Base-by-base conservation (phyloP, 2,797 vertebrate genomes). In the Bradypodion pumilum region DNA sequence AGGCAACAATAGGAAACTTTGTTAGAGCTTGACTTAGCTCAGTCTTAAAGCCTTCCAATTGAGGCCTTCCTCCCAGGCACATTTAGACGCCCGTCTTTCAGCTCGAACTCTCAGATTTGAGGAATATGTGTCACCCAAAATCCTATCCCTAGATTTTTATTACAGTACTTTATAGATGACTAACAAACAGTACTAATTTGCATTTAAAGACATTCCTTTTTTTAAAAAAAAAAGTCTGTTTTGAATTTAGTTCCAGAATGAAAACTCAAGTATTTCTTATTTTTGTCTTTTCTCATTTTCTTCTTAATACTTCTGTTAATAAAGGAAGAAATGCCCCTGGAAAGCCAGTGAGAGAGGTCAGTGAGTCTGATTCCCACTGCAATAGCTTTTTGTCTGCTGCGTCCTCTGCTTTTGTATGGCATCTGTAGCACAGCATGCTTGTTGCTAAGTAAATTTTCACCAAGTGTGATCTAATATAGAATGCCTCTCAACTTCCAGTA, bases 261-360 rank as follows among this genome's bases (percentile, higher is more conserved):
- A 40, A 85, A 86, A 83, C 46, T 35, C 27, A 83, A 88, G 9
- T 85, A 59, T 88, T 59, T 89, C 46, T 87, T 88, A 49, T 88
- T 93, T 73, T 69, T 76, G 5, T 93, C 74, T 94, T 86, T 60
- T 60, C 80, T 60, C 40, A 81, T 93, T 87, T 89, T 74, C 86
- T 92, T 94, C 93, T 92, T 95, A 95, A 95, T 95, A 89, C 94
- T 91, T 96, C 91, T 95, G 83, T 95, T 93, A 92, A 94, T 95
- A 95, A 97, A 97, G 96, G 96, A 97, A 98, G 98, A 97, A 97
- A 97, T 97, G 94, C 96, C 97, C 95, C 96, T 96, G 97, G 97
- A 97, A 97, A 97, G 97, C 96, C 98, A 97, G 88, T 98, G 97
- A 99, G 96, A 97, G 96, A 98, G 98, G 98, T 99, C 94, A 98